Evolutionary conservation across 2,888 invertebrate species (phyloP), one percentile per base, ranked within the genome.

Genomic region (Apoderus coryli): DNA sequence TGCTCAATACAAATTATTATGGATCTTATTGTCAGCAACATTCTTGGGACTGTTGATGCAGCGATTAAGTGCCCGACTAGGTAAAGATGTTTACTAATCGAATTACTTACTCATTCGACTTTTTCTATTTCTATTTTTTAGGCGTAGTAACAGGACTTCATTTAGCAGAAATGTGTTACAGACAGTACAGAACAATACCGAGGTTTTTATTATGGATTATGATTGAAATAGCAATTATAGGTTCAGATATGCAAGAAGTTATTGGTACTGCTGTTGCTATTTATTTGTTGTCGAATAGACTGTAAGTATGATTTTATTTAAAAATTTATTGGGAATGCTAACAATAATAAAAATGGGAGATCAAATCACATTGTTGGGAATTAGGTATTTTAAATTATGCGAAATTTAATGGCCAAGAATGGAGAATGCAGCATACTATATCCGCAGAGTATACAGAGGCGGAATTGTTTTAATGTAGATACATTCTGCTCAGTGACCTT

Each of bases 241-340:
- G 86, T 7, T 79, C 80, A 24, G 86, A 88, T 52, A 88, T 88
- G 79, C 88, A 89, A 58, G 88, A 88, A 63, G 86, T 89, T 25
- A 89, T 89, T 44, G 88, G 88, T 38, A 88, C 88, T 5, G 82
- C 89, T 3, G 81, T 86, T 44, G 86, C 89, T 4, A 66, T 90
- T 42, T 84, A 77, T 55, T 61, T 89, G 24, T 58, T 89, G 27
- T 80, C 84, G 4, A 76, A 76, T 56, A 75, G 74, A 65, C 54
- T 56, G 81, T 86, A 61, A 66, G 71, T 31, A 32, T 24, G n/a
- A 9, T 6, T 5, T 14, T 13, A 24, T 9, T 9, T 10, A 24
- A 24, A n/a, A n/a, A n/a, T n/a, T n/a, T n/a, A n/a, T n/a, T n/a
- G n/a, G n/a, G n/a, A n/a, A n/a, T n/a, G n/a, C n/a, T n/a, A n/a